Evolutionary conservation across 2,113 vertebrate genomes (phyloP).

Genomic region (Lepidothrix coronata): DNA sequence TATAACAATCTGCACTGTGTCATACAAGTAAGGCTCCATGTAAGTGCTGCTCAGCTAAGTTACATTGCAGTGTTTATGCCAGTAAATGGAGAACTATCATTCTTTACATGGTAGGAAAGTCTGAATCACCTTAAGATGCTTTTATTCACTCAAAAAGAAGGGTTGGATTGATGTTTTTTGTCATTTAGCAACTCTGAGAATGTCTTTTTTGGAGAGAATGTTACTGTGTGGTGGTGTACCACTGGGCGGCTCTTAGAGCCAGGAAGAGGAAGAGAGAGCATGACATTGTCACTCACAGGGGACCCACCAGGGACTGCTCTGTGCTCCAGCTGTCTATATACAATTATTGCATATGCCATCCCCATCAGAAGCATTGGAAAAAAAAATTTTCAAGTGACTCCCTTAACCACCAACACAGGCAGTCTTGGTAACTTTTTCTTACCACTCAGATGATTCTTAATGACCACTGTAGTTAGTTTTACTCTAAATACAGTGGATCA

Average conservation of each 20-base stretch:
- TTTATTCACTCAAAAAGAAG: neutral
- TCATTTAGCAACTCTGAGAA: neutral
- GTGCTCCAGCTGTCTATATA: neutral
- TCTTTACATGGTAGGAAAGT: neutral
- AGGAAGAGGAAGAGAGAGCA: neutral
- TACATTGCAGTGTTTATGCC: neutral
- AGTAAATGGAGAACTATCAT: neutral
- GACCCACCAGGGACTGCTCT: neutral
- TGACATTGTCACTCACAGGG: neutral
- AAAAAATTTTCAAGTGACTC: neutral
- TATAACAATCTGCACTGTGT: neutral
- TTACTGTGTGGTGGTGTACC: neutral
- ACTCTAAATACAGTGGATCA: neutral
- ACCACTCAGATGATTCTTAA: neutral
- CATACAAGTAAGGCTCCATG: neutral
- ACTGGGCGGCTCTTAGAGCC: neutral
- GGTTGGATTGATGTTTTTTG: neutral
- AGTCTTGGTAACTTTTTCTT: neutral
- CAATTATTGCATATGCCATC: neutral
- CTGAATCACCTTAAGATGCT: neutral
- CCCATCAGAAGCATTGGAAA: neutral
- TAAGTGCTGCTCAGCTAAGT: neutral
- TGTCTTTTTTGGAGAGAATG: neutral
- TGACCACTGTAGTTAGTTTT: neutral
- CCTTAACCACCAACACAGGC: neutral